Base-by-base conservation (phyloP, 2,797 vertebrate species). In the Otolemur crassicaudatus region DNA sequence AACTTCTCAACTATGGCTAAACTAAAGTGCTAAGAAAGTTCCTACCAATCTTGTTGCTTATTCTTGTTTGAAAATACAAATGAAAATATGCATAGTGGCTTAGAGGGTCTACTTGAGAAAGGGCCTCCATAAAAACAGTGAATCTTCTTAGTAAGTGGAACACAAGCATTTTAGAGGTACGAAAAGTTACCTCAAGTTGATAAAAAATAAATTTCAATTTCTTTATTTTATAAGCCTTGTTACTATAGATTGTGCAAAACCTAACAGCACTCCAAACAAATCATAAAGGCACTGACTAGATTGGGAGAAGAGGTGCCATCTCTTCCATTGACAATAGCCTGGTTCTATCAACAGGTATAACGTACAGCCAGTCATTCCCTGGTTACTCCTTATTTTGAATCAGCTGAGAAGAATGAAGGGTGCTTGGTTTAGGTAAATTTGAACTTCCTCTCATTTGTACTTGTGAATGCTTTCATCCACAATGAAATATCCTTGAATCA, bases 151-250 rank as follows among this genome's bases (percentile, higher is more conserved):
- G 49, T 49, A 37, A 86, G 43, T 60, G 72, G 20, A 87, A 89
- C 56, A 25, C 37, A 84, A 72, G 58, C 29, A 12, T 65, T 75
- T 90, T 61, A 90, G 76, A 91, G 53, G 94, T 95, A 40, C 91
- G 37, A 60, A 56, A n/a, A 5, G 88, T 90, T 43, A 76, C n/a
- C 31, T 34, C 88, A 67, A 95, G 84, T 20, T 8, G 29, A 65
- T 60, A 31, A 80, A 12, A 16, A 23, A 1, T 25, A 76, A n/a
- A 49, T 75, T 29, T 19, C 9, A 70, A 3, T 75, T 96, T 29
- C 90, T 56, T 93, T 16, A 67, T 46, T 53, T 79, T 89, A 23
- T 43, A 84, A 84, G 37, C 60, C 60, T 29, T 3, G 40, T 0
- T 60, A n/a, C 1, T 82, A 61, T 0, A 17, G 56, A 27, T 19